phyloP scores from a whole-genome alignment of 2,888 invertebrate species.

The Tipula confusa region DNA sequence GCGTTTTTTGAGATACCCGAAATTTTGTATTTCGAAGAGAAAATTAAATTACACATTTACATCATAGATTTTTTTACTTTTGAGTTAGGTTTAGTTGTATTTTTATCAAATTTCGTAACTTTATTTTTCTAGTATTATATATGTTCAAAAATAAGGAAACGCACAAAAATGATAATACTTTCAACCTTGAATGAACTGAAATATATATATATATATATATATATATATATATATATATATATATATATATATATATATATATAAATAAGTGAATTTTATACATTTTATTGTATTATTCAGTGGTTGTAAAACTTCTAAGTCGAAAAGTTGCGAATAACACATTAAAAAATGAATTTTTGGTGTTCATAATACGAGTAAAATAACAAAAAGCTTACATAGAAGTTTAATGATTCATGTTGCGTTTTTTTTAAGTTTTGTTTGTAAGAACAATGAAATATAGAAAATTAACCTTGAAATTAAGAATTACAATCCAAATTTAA shows the following conservation, averaged over 20 bases:
- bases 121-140: constrained; percentile 8
- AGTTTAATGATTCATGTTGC: neutral
- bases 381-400: neutral
- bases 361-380: neutral
- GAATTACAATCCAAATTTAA: neutral
- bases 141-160: constrained; percentile 30
- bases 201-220: neutral
- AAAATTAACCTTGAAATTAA: constrained; percentile 4
- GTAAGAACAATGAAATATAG: neutral
- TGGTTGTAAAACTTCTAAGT: neutral
- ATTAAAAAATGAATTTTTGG: neutral
- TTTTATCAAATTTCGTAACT: constrained; percentile 29
- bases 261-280: neutral
- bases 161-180: constrained; percentile 31
- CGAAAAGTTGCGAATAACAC: neutral
- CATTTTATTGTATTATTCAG: constrained; percentile 1
- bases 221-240: neutral
- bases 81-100: neutral
- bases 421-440: neutral
- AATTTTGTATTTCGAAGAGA: neutral
- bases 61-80: constrained; percentile 26
- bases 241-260: neutral
- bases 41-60: constrained; percentile 12
- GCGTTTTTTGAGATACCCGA: neutral
- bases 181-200: constrained; percentile 32